Evolutionary conservation across 2,797 vertebrate species (phyloP).

Genomic region (Jordanella pulchra): DNA sequence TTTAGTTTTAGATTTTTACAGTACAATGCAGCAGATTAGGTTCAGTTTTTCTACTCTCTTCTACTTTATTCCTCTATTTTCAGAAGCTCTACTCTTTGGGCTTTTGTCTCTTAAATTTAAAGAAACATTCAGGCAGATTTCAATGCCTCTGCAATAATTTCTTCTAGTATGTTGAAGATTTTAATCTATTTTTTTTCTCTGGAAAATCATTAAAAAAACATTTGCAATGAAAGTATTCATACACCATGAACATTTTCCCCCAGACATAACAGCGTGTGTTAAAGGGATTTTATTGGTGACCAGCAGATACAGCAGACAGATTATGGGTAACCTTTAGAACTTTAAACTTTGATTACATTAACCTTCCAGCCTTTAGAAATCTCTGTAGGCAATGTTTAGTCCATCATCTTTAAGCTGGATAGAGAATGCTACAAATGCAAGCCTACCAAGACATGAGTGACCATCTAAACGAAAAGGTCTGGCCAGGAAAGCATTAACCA

Average conservation of each 20-base stretch:
- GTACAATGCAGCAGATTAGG: not conserved
- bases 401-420: not conserved
- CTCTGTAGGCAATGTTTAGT: not conserved
- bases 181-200: not conserved
- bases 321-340: no score
- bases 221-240: no score
- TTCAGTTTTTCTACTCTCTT: not conserved
- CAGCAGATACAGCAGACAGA: not conserved
- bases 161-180: not conserved
- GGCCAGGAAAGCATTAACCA: not conserved
- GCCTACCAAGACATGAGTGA: not conserved
- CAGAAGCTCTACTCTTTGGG: not conserved
- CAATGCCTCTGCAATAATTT: not conserved
- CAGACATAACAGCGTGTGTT: not conserved
- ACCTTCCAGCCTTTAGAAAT: not conserved
- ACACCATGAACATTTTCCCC: no score
- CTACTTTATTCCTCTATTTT: not conserved
- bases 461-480: not conserved
- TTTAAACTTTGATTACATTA: no score
- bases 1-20: not conserved
- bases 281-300: not conserved
- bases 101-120: not conserved
- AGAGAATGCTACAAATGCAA: not conserved
- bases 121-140: not conserved
- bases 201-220: not conserved